phyloP scores from a whole-genome alignment of 2,113 vertebrate genomes.

The Nematolebias whitei region DNA sequence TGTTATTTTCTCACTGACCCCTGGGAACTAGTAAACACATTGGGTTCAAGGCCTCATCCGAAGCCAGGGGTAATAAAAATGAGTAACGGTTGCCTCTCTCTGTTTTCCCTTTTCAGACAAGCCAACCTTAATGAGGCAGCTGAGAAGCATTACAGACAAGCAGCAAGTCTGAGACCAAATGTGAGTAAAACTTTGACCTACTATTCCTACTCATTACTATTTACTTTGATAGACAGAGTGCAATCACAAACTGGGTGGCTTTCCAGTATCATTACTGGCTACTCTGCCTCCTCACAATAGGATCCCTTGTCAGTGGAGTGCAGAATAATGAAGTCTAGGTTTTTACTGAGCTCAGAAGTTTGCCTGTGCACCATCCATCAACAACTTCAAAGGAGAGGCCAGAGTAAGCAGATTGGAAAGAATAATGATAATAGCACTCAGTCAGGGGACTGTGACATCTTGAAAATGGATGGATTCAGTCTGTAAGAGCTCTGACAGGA shows the following conservation, averaged over 20 bases:
- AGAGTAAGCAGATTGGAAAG: constrained; percentile 52
- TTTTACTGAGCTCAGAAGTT: constrained; percentile 46
- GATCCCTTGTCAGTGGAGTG: constrained; percentile 53
- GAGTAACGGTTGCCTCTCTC: constrained; percentile 61
- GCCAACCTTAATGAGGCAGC: constrained; percentile 96
- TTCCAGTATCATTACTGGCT: constrained; percentile 38
- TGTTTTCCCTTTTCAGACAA: constrained; percentile 85
- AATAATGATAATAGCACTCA: constrained; percentile 69
- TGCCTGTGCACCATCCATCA: constrained; percentile 71
- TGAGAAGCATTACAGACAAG: constrained; percentile 92
- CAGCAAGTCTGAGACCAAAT: constrained; percentile 90
- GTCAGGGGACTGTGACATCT: constrained; percentile 42
- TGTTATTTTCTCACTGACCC: constrained; percentile 68
- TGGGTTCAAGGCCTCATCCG: constrained; percentile 63
- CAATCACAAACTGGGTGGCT: constrained; percentile 44
- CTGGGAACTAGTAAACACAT: constrained; percentile 53
- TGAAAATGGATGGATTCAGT: constrained; percentile 46
- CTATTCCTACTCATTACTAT: constrained; percentile 38
- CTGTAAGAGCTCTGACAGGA: constrained; percentile 30
- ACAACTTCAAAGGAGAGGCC: constrained; percentile 63
- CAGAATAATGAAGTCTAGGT: constrained; percentile 20
- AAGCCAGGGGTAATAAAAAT: constrained; percentile 70
- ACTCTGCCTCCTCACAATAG: constrained; percentile 40
- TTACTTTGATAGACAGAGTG: constrained; percentile 38
- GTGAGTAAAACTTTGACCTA: constrained; percentile 83